Base-by-base conservation (phyloP, 2,888 invertebrate species). In the Apocheima hispidaria region DNA sequence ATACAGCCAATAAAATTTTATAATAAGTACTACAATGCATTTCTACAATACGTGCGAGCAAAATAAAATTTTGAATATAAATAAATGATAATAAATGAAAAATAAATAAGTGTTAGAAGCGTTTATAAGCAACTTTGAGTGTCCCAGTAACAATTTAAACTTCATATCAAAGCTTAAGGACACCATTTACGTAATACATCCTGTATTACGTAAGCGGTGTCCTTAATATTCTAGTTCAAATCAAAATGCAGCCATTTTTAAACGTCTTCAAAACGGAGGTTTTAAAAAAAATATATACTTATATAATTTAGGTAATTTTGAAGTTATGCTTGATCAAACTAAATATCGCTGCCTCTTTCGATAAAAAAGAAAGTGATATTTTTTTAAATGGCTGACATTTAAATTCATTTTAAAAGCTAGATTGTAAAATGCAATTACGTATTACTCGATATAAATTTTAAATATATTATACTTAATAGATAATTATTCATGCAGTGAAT, bases 71-170 rank as follows among this genome's bases (percentile, higher is more conserved):
- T 41, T 41, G 20, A 21, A 18, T n/a, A 16, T 0, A 9, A 12
- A 10, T 2, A 30, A 30, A 30, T 30, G 12, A 7, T 28, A 23
- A 23, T 23, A 23, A 23, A 23, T 30, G 9, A 30, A 30, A 30
- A 6, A n/a, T n/a, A n/a, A n/a, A n/a, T n/a, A 21, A 40, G 26
- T 41, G 41, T 50, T 54, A 54, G 12, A 49, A 54, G 60, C 54
- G 9, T 35, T 49, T 46, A 33, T 62, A 52, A 63, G 60, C 54
- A 64, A 66, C 69, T 70, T 55, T 68, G 72, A 74, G 70, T 70
- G 70, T 72, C 72, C 73, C 67, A 46, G 44, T 55, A 56, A 49
- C 41, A 43, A 20, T 14, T 28, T 12, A n/a, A 33, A 4, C 12
- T 33, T 35, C n/a, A 35, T 2, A 6, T 4, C 14, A n/a, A n/a